Conservation (phyloP, 1,140 invertebrate species). For the Zaprionus tsacasi region DNA sequence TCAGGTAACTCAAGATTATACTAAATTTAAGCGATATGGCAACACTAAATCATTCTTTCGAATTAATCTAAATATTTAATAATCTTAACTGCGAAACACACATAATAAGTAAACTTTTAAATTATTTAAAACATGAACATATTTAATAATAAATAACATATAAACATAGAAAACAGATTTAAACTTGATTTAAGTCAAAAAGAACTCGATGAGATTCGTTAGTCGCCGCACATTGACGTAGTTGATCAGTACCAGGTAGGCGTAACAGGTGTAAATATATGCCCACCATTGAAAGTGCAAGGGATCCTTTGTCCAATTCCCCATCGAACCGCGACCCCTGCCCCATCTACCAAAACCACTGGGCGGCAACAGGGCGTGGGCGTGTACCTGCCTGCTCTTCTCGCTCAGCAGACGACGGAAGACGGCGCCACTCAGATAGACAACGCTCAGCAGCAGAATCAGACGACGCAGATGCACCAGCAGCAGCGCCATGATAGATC, state of each 20-base stretch:
- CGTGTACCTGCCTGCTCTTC: slow-evolving; percentile 47
- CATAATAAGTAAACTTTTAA: background rate
- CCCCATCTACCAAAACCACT: slow-evolving; percentile 45
- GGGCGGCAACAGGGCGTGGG: slow-evolving; percentile 52
- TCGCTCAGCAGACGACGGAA: slow-evolving; percentile 68
- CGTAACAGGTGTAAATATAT: slow-evolving; percentile 77
- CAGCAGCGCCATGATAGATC: slow-evolving; percentile 59
- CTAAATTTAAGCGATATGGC: too few species aligned
- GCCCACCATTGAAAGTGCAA: slow-evolving; percentile 82
- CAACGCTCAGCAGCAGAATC: slow-evolving; percentile 75
- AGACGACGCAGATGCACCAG: slow-evolving; percentile 77
- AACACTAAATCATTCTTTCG: too few species aligned
- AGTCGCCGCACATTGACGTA: slow-evolving; percentile 67
- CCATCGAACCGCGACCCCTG: background rate
- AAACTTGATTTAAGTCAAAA: slow-evolving; percentile 31
- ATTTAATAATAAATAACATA: background rate
- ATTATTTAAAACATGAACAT: background rate
- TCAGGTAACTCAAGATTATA: too few species aligned
- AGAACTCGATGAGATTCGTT: slow-evolving; percentile 74
- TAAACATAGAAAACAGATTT: background rate
- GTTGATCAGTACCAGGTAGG: slow-evolving; percentile 69
- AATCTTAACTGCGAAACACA: too few species aligned
- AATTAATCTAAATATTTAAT: too few species aligned
- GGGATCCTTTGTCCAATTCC: slow-evolving; percentile 54
- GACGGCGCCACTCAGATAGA: slow-evolving; percentile 69